phyloP scores from a whole-genome alignment of 2,888 invertebrate genomes.

The Argyresthia albistria region DNA sequence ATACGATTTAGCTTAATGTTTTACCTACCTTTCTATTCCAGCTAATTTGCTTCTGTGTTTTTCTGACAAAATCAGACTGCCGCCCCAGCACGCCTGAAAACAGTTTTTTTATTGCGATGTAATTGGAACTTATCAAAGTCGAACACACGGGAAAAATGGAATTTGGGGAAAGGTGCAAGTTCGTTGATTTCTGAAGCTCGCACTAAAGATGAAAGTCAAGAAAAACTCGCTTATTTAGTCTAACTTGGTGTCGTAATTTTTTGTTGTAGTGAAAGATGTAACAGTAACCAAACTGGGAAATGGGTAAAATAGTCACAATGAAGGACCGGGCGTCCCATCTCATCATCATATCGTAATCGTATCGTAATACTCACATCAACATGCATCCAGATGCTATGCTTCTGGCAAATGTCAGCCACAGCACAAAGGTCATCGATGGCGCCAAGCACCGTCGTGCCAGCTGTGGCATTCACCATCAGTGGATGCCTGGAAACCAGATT shows the following conservation, averaged over 20 bases:
- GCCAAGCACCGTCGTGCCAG: constrained; percentile 88
- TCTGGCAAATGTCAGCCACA: constrained; percentile 78
- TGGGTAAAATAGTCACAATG: background rate
- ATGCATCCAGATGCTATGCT: constrained; percentile 83
- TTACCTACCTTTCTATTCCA: constrained; percentile 77
- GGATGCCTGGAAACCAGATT: constrained; percentile 44
- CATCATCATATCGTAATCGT: background rate
- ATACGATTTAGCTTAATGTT: no score
- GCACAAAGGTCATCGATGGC: constrained; percentile 83
- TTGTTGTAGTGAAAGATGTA: no score
- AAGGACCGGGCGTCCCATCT: background rate
- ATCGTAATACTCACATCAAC: constrained; percentile 76
- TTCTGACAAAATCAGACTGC: constrained; percentile 78
- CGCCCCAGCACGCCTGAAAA: constrained; percentile 84
- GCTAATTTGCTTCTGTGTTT: constrained; percentile 73
- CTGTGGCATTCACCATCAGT: constrained; percentile 81
- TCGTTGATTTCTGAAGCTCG: no score
- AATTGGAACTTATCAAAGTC: no score
- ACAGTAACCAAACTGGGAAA: background rate
- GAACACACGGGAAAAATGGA: no score
- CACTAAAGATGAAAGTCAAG: no score
- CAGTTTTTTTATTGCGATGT: background rate
- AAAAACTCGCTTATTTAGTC: no score
- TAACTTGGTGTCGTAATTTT: no score
- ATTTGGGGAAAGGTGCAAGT: no score